phyloP scores from a whole-genome alignment of 2,888 invertebrate species.

The Theretra japonica region DNA sequence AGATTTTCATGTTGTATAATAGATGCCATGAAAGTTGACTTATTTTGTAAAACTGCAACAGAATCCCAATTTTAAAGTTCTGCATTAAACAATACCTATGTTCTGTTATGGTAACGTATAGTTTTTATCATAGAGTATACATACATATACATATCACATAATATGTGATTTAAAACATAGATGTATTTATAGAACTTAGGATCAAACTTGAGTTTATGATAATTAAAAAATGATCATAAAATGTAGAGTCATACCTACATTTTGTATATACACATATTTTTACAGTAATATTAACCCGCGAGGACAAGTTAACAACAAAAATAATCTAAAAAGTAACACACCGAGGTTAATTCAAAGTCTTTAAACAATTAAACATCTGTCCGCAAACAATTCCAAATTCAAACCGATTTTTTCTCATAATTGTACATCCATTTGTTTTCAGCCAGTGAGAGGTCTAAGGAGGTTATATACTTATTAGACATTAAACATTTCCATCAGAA shows the following conservation, averaged over 20 bases:
- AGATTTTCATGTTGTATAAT: too few species aligned
- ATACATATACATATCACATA: too few species aligned
- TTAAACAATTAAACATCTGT: conserved; percentile 30
- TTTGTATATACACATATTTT: not conserved
- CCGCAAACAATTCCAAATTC: conserved; percentile 18
- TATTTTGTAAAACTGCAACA: too few species aligned
- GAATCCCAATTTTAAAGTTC: too few species aligned
- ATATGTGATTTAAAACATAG: too few species aligned
- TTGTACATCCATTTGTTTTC: conserved; percentile 22
- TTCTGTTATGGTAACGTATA: too few species aligned
- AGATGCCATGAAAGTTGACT: too few species aligned
- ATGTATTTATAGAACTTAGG: too few species aligned
- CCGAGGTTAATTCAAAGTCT: conserved; percentile 7
- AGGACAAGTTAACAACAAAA: not conserved
- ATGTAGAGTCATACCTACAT: conserved; percentile 2
- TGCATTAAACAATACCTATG: too few species aligned
- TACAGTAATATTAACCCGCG: not conserved
- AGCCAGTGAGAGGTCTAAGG: conserved; percentile 31
- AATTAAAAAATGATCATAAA: not conserved
- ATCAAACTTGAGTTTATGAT: not conserved
- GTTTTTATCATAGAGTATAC: too few species aligned
- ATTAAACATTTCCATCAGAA: conserved; percentile 55
- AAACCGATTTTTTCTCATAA: conserved; percentile 7
- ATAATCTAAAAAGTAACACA: conserved; percentile 4
- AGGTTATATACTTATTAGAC: conserved; percentile 38